A percentile compares a stretch with the other conserved stretches of the same genome.
phyloP scores from a whole-genome alignment of 2,888 invertebrate species.

The Papilio demoleus region DNA sequence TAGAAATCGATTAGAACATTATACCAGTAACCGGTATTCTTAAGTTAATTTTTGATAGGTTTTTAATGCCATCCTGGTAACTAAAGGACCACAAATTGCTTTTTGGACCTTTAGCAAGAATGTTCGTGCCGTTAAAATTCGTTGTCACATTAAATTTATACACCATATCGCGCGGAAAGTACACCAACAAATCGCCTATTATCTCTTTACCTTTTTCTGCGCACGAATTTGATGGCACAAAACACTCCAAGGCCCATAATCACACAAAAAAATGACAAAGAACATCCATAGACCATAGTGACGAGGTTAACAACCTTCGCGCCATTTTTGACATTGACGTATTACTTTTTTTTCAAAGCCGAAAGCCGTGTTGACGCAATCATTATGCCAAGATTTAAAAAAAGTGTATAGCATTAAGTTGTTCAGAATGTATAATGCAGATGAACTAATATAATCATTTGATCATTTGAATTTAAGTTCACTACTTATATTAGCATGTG shows the following conservation, averaged over 20 bases:
- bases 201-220: background rate
- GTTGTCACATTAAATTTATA: too few relatives aligned
- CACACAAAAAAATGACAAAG: constrained; percentile 20
- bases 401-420: background rate
- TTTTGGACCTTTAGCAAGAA: too few relatives aligned
- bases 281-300: constrained; percentile 19
- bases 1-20: too few relatives aligned
- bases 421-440: constrained; percentile 24
- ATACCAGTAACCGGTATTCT: too few relatives aligned
- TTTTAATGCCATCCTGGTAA: too few relatives aligned
- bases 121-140: too few relatives aligned
- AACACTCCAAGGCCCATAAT: background rate
- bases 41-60: too few relatives aligned
- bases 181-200: background rate
- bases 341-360: constrained; percentile 32
- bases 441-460: background rate
- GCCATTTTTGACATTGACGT: constrained; percentile 45
- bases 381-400: constrained; percentile 21
- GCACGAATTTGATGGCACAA: background rate
- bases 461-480: too few relatives aligned
- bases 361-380: constrained; percentile 25
- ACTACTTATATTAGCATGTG: too few relatives aligned
- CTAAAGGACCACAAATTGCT: too few relatives aligned
- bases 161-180: too few relatives aligned
- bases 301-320: constrained; percentile 49